These are phyloP conservation scores for Venusia cambrica DNA, from an alignment of 2,888 invertebrate species.

Conservation along the genomic window DNA sequence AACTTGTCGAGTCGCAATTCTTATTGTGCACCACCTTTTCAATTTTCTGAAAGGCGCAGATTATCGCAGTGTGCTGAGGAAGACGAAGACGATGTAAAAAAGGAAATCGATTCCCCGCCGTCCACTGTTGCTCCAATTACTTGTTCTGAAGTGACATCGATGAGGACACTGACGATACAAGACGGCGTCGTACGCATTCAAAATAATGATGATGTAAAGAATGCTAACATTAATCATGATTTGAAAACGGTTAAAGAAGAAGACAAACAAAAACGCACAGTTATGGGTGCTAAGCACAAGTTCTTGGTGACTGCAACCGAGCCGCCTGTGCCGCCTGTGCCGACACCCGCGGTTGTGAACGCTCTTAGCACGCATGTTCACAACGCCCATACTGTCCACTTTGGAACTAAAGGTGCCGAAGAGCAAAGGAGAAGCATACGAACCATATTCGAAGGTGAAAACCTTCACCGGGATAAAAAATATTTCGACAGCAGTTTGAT, in stretches of 20 bases:
- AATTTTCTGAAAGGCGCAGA: constrained; percentile 83
- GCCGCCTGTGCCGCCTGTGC: constrained; percentile 51
- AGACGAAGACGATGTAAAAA: constrained; percentile 86
- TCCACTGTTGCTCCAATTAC: constrained; percentile 36
- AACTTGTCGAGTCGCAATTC: constrained; percentile 83
- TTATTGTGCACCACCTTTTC: constrained; percentile 62
- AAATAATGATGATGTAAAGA: constrained; percentile 34
- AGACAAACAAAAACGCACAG: constrained; percentile 47
- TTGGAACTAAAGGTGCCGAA: constrained; percentile 82
- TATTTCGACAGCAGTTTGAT: constrained; percentile 92
- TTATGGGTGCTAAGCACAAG: constrained; percentile 67
- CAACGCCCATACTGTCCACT: constrained; percentile 85
- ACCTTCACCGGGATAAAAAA: constrained; percentile 86
- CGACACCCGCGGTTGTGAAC: constrained; percentile 65
- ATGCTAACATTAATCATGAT: constrained; percentile 30
- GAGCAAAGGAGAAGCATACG: constrained; percentile 82
- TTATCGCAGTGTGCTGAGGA: constrained; percentile 92
- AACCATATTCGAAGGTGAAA: constrained; percentile 79
- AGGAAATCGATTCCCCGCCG: constrained; percentile 46
- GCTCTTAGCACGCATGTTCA: constrained; percentile 73
- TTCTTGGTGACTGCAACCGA: constrained; percentile 65
- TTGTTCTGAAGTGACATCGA: constrained; percentile 35
- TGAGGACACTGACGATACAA: constrained; percentile 30
- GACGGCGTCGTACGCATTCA: too few species aligned
- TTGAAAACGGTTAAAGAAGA: constrained; percentile 16